phyloP scores from a whole-genome alignment of 1,140 invertebrate genomes.

The Diploscapter pachys region DNA sequence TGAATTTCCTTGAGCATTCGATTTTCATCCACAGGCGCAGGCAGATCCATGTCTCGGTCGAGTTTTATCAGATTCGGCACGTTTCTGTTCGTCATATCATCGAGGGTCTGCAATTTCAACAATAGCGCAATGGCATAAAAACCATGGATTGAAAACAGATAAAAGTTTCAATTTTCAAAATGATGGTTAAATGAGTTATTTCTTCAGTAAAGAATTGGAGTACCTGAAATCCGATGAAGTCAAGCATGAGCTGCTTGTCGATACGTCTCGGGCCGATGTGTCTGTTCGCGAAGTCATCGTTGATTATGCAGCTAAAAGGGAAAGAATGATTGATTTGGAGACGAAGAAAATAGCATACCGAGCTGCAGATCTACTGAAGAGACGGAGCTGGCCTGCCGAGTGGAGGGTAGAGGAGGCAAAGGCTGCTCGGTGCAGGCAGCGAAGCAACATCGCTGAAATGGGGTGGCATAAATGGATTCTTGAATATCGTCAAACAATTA shows the following conservation, averaged over 20 bases:
- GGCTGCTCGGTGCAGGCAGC: no score
- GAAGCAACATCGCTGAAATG: no score
- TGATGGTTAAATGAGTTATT: not conserved
- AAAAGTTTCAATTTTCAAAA: not conserved
- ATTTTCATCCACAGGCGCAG: slow-evolving; percentile 49
- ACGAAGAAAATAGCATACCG: not conserved
- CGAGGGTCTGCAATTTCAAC: slow-evolving; percentile 43
- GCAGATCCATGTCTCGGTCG: slow-evolving; percentile 42
- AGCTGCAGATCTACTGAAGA: not conserved
- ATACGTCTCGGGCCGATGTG: slow-evolving; percentile 53
- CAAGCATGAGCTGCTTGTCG: slow-evolving; percentile 56
- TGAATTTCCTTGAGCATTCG: slow-evolving; percentile 52
- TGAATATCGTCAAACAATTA: no score
- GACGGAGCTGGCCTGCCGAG: not conserved
- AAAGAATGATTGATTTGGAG: not conserved
- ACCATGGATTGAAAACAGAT: not conserved
- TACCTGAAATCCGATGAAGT: slow-evolving; percentile 55
- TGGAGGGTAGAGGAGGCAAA: not conserved
- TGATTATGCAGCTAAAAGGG: not conserved
- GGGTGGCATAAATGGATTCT: no score
- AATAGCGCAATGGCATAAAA: not conserved
- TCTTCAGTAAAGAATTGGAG: not conserved
- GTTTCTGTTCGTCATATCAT: slow-evolving; percentile 52
- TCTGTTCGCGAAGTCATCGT: slow-evolving; percentile 54
- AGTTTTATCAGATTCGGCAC: slow-evolving; percentile 52